phyloP scores from a whole-genome alignment of 1,140 invertebrate genomes.

The Lordiphosa clarofinis region DNA sequence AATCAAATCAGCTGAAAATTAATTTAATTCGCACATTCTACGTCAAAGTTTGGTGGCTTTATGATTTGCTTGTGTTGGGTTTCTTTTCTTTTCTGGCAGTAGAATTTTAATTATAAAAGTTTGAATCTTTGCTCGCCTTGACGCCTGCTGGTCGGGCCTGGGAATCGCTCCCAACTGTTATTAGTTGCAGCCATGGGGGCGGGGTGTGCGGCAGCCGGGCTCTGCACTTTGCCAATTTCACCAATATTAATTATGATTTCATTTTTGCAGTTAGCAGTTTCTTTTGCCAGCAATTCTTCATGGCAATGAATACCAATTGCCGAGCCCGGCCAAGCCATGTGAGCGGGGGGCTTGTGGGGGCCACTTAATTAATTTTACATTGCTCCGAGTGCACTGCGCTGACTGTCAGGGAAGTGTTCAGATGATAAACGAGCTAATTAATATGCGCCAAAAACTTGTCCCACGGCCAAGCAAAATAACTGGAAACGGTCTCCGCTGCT shows the following conservation, averaged over 20 bases:
- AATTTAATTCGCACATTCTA: constrained; percentile 70
- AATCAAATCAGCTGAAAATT: constrained; percentile 76
- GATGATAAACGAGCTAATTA: constrained; percentile 76
- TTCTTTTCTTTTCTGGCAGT: constrained; percentile 22
- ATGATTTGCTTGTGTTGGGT: constrained; percentile 51
- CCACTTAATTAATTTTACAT: constrained; percentile 77
- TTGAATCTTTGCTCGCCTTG: constrained; percentile 60
- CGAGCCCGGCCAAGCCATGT: not conserved
- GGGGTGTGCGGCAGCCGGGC: not conserved
- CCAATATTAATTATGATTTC: constrained; percentile 76
- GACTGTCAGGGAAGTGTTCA: constrained; percentile 67
- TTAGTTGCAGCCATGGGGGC: constrained; percentile 32
- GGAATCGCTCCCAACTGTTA: constrained; percentile 39
- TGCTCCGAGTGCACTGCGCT: constrained; percentile 43
- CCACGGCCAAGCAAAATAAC: constrained; percentile 21
- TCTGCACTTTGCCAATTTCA: constrained; percentile 62
- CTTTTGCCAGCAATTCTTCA: constrained; percentile 23
- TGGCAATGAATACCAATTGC: constrained; percentile 43
- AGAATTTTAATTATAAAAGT: constrained; percentile 78
- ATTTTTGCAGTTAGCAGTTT: constrained; percentile 47
- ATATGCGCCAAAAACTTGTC: constrained; percentile 59
- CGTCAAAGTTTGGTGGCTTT: constrained; percentile 64
- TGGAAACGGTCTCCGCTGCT: constrained; percentile 22
- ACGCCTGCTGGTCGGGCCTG: constrained; percentile 35
- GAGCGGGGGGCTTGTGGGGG: constrained; percentile 35